Base-by-base conservation (phyloP, 2,113 vertebrate species). In the Albula glossodonta region DNA sequence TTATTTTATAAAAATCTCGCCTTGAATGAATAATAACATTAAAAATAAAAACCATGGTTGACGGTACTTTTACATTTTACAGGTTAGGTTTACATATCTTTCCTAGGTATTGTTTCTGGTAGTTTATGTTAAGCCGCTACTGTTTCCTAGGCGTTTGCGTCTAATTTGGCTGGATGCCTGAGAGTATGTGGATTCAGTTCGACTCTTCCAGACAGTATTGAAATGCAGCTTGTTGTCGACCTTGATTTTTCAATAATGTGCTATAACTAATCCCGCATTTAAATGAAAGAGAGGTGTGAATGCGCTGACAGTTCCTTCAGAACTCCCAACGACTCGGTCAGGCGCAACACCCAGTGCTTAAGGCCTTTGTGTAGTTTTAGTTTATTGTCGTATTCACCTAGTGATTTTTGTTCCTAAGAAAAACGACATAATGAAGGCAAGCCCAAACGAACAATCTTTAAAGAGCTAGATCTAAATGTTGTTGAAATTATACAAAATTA, bases 211-310 rank as follows among this genome's bases (percentile, higher is more conserved):
- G 94, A 96, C 95, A 91, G 63, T 84, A 94, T 95, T 95, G 91
- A 95, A 88, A 95, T 95, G 93, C 94, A 94, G 89, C 89, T 90
- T 91, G 89, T 90, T 91, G 90, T 92, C 87, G 86, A 91, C 83
- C 92, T 92, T 84, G 88, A 88, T 81, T 92, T 91, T 92, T 89
- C 92, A 94, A 92, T 94, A 94, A 94, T 91, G 93, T 91, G 93
- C 92, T 93, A 92, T 94, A 94, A 95, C 89, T 93, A 91, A 93
- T 91, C 89, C 84, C 80, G 87, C 90, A 95, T 96, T 94, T 94
- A 94, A 94, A 96, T 96, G 90, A 92, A 90, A 90, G 89, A 83
- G 93, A 94, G 93, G 94, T 95, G 95, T 90, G 93, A 96, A 95
- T 92, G 92, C 89, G 93, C 94, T 95, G 93, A 93, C 90, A 91